Evolutionary conservation across 2,888 invertebrate species (phyloP).

Genomic region (Phorcus lineatus): DNA sequence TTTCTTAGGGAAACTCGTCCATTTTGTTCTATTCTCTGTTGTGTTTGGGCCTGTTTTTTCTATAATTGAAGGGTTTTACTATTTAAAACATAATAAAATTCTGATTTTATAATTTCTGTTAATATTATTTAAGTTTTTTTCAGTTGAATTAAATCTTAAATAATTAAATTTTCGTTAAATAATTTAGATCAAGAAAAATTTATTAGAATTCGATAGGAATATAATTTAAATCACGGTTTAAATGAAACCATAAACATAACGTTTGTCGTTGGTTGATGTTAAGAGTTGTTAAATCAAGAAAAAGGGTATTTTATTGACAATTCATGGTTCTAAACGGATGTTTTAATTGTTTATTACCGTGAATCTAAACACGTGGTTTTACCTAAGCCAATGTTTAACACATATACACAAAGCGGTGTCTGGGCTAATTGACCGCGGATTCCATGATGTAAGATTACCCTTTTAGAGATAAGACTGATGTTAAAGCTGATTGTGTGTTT

Average conservation of each 20-base stretch:
- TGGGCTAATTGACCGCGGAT: background rate
- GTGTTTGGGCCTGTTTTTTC: background rate
- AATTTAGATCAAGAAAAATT: background rate
- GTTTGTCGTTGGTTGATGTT: background rate
- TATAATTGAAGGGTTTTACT: background rate
- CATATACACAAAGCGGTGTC: background rate
- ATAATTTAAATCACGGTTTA: background rate
- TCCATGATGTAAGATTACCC: conserved; percentile 9
- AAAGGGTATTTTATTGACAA: background rate
- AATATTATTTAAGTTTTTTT: background rate
- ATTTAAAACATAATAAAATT: background rate
- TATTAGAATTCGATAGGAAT: background rate
- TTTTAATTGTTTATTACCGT: background rate
- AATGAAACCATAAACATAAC: background rate
- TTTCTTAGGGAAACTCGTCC: background rate
- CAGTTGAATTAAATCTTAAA: background rate
- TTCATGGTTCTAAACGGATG: background rate
- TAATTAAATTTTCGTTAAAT: background rate
- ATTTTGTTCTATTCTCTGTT: background rate
- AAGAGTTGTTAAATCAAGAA: background rate
- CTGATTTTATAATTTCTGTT: background rate
- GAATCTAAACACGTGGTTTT: conserved; percentile 1
- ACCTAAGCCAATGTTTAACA: background rate
- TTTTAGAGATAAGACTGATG: background rate
- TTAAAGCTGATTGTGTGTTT: background rate